Percentiles rank a stretch among this genome's conserved stretches.
Evolutionary conservation across 1,140 invertebrate species (phyloP).

Genomic region (Phocides pigmalion): DNA sequence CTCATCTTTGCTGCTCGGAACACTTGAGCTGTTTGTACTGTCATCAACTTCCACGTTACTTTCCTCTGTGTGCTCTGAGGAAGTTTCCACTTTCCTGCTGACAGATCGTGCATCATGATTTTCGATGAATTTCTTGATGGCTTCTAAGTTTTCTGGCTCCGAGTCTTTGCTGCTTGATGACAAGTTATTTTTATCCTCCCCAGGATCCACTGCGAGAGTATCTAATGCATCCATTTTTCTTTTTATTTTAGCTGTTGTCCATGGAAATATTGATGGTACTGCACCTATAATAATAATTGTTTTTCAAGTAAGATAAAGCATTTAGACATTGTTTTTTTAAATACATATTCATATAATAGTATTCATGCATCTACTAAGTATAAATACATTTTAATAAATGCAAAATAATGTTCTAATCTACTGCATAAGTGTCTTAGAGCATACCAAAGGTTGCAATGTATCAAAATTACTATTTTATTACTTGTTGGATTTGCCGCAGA

Average conservation of each 20-base stretch:
- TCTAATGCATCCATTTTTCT: conserved; percentile 35
- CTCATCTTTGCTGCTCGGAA: conserved; percentile 28
- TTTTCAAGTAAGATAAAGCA: neutral
- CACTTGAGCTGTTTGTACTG: neutral
- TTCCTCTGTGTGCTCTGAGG: neutral
- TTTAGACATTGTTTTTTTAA: neutral
- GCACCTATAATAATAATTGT: conserved; percentile 51
- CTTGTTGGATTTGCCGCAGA: neutral
- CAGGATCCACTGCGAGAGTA: conserved; percentile 13
- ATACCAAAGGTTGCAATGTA: conserved; percentile 3
- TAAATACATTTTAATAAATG: neutral
- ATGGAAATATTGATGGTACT: conserved; percentile 70
- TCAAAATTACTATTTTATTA: neutral
- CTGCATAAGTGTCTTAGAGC: neutral
- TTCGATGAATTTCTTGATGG: conserved; percentile 68
- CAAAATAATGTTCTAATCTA: neutral
- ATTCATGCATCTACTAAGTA: neutral
- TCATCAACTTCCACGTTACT: conserved; percentile 10
- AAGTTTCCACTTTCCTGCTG: too few species aligned
- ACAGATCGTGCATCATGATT: conserved; percentile 49
- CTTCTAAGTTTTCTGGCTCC: conserved; percentile 66
- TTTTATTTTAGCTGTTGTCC: conserved; percentile 44
- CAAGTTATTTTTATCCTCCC: conserved; percentile 30
- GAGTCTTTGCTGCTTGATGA: conserved; percentile 50
- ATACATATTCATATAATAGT: neutral